These are phyloP conservation scores for Sprattus sprattus DNA, from an alignment of 2,113 vertebrate genomes.

Conservation along the genomic window DNA sequence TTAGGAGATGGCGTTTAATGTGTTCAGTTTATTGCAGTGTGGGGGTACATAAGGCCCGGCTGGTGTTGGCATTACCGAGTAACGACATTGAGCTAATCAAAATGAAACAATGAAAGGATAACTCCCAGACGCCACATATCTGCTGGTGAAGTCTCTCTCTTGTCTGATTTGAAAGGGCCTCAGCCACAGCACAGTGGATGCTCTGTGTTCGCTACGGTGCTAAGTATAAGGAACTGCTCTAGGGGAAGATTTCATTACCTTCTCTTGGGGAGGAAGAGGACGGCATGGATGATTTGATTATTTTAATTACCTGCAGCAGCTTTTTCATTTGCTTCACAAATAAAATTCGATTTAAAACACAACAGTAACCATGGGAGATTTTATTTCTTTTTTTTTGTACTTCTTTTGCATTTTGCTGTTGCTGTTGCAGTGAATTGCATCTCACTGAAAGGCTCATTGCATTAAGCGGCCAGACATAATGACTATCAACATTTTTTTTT, in stretches of 20 bases:
- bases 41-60: constrained; percentile 47
- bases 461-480: not conserved
- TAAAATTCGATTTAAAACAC: constrained; percentile 62
- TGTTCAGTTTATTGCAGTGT: constrained; percentile 54
- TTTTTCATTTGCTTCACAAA: constrained; percentile 73
- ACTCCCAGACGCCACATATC: constrained; percentile 41
- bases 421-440: not conserved
- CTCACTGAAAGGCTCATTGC: not conserved
- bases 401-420: not conserved
- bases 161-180: constrained; percentile 53
- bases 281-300: constrained; percentile 70
- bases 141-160: constrained; percentile 55
- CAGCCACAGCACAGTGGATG: constrained; percentile 41
- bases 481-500: not conserved
- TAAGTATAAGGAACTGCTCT: constrained; percentile 54
- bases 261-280: constrained; percentile 53
- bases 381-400: not conserved
- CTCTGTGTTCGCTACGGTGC: constrained; percentile 51
- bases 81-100: constrained; percentile 46
- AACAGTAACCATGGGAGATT: constrained; percentile 12
- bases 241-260: constrained; percentile 69
- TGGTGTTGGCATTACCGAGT: constrained; percentile 45
- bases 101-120: constrained; percentile 30
- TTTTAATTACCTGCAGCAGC: constrained; percentile 74
- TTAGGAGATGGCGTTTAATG: constrained; percentile 53